These are phyloP conservation scores for Alethe castanea DNA, from an alignment of 2,113 vertebrate genomes.

Conservation along the genomic window DNA sequence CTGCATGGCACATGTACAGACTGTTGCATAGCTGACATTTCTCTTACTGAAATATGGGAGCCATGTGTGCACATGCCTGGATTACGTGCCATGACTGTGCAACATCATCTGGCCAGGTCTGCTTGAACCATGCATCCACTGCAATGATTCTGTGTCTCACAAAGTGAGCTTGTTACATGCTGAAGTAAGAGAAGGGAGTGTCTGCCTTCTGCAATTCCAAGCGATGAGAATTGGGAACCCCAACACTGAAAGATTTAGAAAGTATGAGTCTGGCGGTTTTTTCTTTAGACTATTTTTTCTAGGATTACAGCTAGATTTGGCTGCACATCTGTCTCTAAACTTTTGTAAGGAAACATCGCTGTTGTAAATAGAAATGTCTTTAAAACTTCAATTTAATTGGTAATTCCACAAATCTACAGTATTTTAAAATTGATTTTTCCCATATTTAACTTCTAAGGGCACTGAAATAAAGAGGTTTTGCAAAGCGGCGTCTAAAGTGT, in stretches of 20 bases:
- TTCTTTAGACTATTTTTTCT: neutral
- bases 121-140: neutral
- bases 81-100: neutral
- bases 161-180: neutral
- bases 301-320: neutral
- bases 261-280: neutral
- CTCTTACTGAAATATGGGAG: neutral
- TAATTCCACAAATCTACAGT: neutral
- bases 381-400: neutral
- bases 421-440: neutral
- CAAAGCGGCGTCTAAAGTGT: fast-evolving
- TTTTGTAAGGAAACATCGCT: neutral
- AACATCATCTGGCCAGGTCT: neutral
- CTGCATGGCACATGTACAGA: neutral
- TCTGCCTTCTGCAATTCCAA: neutral
- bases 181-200: neutral
- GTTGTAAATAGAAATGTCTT: neutral
- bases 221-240: neutral
- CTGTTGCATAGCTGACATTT: neutral
- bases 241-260: neutral
- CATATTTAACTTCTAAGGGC: slow-evolving; percentile 7
- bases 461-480: neutral
- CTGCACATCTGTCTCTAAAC: neutral
- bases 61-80: neutral
- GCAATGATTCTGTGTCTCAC: neutral